Evolutionary conservation across 2,888 invertebrate species (phyloP), one percentile per base, ranked within the genome.

Genomic region (Loripinus fragilis): DNA sequence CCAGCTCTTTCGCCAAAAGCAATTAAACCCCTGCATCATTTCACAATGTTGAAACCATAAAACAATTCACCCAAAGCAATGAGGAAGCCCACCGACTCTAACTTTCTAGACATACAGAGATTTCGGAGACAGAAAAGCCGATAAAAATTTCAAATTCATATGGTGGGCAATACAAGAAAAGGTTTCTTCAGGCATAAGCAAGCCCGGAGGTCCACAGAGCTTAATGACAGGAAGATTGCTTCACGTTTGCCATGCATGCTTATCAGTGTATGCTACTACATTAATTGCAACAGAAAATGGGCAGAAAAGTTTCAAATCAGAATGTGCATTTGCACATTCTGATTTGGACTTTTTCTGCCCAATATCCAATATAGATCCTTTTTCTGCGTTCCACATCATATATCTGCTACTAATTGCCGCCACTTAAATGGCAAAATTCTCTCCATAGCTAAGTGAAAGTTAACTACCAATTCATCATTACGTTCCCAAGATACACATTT

Each of bases 401-500:
- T 45, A 68, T 42, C 28, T 23, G 68, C 30, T 42, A 45, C 52
- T 80, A 80, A 80, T 83, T 80, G 80, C 73, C 73, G 80, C 83
- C 77, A 75, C 42, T 70, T 52, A 60, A 38, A 48, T 64, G 75
- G 60, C 77, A 73, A 77, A 73, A 52, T 70, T 67, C 60, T 75
- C 70, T 73, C 80, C 35, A 72, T 75, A 76, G 79, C 80, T 80
- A 80, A 83, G 76, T 78, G 80, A 76, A 80, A 71, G 70, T 69
- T 80, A 80, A 83, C 80, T 83, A 74, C 78, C 76, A 76, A 83
- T 80, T 80, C 80, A 80, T 83, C 80, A 78, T 68, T 67, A 52
- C 48, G 60, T 71, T 83, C 83, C 83, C 83, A n/a, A 23, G 80
- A 74, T 76, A 71, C 67, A 78, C 80, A 83, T 83, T 83, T 80